Percentiles rank a stretch among this genome's conserved stretches.
Evolutionary conservation across 2,888 invertebrate genomes (phyloP).

Genomic region (Gastrophysa polygoni): DNA sequence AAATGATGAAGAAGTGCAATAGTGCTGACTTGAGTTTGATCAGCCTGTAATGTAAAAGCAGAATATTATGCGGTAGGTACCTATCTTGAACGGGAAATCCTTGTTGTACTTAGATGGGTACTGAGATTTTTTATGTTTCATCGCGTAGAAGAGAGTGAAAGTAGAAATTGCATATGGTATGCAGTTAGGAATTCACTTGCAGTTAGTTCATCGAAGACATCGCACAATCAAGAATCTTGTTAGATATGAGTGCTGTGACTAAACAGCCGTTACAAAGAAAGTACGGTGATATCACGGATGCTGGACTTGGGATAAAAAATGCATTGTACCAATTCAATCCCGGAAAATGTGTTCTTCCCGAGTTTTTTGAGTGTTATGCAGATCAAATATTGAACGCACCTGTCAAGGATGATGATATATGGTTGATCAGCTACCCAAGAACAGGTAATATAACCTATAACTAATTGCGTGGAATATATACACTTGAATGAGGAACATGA

Average conservation of each 20-base stretch:
- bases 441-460: constrained; percentile 84
- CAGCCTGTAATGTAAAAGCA: too few relatives aligned
- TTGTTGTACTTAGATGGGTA: too few relatives aligned
- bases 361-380: constrained; percentile 70
- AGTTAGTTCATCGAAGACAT: not conserved
- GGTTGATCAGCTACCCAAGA: constrained; percentile 87
- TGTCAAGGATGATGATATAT: constrained; percentile 77
- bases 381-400: constrained; percentile 74
- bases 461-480: too few relatives aligned
- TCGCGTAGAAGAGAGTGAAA: not conserved
- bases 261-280: constrained; percentile 35
- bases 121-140: too few relatives aligned
- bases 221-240: not conserved
- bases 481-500: too few relatives aligned
- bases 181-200: not conserved
- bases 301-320: constrained; percentile 70
- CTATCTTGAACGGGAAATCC: too few relatives aligned
- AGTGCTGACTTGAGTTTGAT: too few relatives aligned
- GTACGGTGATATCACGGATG: constrained; percentile 63
- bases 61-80: too few relatives aligned
- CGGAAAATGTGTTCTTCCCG: constrained; percentile 72
- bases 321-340: constrained; percentile 77
- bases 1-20: too few relatives aligned
- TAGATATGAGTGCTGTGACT: constrained; percentile 30
- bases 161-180: constrained; percentile 13